Evolutionary conservation across 2,113 vertebrate species (phyloP).

Genomic region (Crotophaga sulcirostris): DNA sequence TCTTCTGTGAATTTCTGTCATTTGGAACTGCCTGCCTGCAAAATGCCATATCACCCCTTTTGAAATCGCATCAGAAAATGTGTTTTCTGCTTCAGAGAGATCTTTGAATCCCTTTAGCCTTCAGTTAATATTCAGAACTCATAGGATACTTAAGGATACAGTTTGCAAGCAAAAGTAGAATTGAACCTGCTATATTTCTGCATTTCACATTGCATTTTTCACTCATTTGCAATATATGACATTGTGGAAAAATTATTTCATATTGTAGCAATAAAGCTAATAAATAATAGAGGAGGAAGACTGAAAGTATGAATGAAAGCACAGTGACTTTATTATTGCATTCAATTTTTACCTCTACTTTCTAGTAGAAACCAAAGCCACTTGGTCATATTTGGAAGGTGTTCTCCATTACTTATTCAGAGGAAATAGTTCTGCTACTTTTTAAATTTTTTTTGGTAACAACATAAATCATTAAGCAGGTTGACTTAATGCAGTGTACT

Average conservation of each 20-base stretch:
- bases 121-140: neutral
- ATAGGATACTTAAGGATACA: neutral
- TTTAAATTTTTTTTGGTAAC: neutral
- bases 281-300: neutral
- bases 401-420: neutral
- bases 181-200: neutral
- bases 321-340: neutral
- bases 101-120: neutral
- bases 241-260: neutral
- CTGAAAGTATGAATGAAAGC: neutral
- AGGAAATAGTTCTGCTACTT: neutral
- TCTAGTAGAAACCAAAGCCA: neutral
- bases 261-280: neutral
- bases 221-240: neutral
- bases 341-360: neutral
- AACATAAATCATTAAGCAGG: neutral
- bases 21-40: neutral
- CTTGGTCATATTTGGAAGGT: neutral
- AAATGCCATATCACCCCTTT: neutral
- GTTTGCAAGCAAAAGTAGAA: neutral
- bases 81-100: neutral
- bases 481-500: neutral
- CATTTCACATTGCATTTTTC: neutral
- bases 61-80: neutral
- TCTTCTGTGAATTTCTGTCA: neutral